Percentiles rank a stretch among this genome's conserved stretches.
Conservation (phyloP, 2,888 invertebrate genomes). For the Eucera pruinosa region DNA sequence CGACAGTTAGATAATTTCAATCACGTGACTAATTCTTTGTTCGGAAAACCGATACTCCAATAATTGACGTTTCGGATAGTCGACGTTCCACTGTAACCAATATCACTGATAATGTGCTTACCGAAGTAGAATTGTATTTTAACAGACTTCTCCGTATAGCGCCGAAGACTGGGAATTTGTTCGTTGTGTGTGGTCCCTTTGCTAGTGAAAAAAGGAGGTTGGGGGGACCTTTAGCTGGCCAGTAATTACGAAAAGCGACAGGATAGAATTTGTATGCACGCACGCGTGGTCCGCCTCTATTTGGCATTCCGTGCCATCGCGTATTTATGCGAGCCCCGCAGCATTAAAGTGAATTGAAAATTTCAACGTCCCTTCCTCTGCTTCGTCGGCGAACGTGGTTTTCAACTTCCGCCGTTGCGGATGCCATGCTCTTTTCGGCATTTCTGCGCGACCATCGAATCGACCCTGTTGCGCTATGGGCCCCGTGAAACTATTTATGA, state of each 20-base stretch:
- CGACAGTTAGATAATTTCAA: too few species aligned
- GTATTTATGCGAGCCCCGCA: constrained; percentile 46
- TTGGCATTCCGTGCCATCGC: constrained; percentile 46
- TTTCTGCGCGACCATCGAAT: constrained; percentile 8
- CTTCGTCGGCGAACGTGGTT: constrained; percentile 18
- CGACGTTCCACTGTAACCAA: too few species aligned
- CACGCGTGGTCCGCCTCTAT: constrained; percentile 18
- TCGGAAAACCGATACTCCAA: too few species aligned
- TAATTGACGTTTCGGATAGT: too few species aligned
- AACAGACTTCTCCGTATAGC: too few species aligned
- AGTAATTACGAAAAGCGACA: constrained; percentile 57
- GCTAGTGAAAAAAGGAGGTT: not conserved
- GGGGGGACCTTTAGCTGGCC: constrained; percentile 40
- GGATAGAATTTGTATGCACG: constrained; percentile 47
- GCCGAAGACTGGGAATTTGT: constrained; percentile 47
- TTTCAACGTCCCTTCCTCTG: constrained; percentile 30
- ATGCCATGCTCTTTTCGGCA: constrained; percentile 10
- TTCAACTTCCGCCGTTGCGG: constrained; percentile 38
- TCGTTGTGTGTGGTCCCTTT: not conserved
- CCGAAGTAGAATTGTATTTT: too few species aligned
- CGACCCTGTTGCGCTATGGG: constrained; percentile 13
- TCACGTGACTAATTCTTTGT: too few species aligned
- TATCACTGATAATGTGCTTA: too few species aligned
- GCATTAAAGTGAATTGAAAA: constrained; percentile 55
- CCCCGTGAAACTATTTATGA: not conserved